Conservation (phyloP, 2,797 vertebrate species). For the Thaleichthys pacificus region DNA sequence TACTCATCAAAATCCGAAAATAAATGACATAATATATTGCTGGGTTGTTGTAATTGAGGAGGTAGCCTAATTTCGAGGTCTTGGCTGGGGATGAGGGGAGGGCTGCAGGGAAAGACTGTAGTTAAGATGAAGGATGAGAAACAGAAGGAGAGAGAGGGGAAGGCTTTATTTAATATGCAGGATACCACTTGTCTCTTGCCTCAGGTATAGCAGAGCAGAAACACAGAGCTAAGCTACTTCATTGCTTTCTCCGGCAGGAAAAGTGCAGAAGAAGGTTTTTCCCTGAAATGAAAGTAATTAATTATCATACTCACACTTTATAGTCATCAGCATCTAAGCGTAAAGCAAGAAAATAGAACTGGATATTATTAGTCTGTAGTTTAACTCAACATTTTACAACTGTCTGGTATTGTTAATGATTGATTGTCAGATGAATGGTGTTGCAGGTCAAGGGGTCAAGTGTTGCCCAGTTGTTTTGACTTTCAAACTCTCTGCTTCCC, state of each 20-base stretch:
- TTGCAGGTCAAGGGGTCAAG: conserved; percentile 65
- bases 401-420: conserved; percentile 57
- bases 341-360: conserved; percentile 36
- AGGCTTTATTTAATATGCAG: conserved; percentile 69
- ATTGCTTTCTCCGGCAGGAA: conserved; percentile 61
- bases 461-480: conserved; percentile 66
- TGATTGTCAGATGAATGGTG: conserved; percentile 55
- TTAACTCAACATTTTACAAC: conserved; percentile 24
- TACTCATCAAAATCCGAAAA: conserved; percentile 34
- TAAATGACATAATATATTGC: conserved; percentile 42
- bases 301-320: conserved; percentile 62
- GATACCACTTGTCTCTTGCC: conserved; percentile 67
- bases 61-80: conserved; percentile 45
- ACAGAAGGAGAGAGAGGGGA: conserved; percentile 19
- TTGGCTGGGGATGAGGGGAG: conserved; percentile 41
- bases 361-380: conserved; percentile 37
- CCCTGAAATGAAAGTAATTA: conserved; percentile 65
- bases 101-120: conserved; percentile 35
- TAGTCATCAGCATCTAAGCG: conserved; percentile 54
- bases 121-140: conserved; percentile 48
- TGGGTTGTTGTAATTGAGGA: conserved; percentile 43
- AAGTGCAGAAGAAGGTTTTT: conserved; percentile 70
- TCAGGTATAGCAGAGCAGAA: conserved; percentile 55
- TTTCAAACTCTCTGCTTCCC: conserved; percentile 61
- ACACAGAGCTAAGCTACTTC: conserved; percentile 63